Conservation (phyloP, 2,797 vertebrate species). For the Halcyon badia region DNA sequence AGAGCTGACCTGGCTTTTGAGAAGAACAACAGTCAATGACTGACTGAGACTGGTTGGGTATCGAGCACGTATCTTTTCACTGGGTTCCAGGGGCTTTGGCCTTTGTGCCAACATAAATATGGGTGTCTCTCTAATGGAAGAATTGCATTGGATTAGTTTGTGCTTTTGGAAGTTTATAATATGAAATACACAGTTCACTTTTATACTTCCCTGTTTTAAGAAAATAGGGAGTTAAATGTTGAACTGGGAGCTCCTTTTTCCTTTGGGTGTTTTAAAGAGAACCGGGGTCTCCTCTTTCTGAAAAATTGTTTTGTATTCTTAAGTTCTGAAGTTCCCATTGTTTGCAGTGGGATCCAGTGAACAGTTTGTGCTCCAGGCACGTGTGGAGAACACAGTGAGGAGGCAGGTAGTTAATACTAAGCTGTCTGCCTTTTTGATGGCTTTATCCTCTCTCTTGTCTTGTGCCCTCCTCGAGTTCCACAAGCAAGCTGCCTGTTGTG, state of each 20-base stretch:
- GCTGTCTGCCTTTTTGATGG: background rate
- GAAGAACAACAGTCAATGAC: background rate
- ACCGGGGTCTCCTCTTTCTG: background rate
- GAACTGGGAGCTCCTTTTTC: background rate
- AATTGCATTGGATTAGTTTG: conserved; percentile 2
- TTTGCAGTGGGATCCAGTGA: background rate
- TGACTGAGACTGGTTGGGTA: background rate
- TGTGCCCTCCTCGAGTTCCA: background rate
- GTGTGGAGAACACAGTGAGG: background rate
- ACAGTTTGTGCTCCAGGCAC: background rate
- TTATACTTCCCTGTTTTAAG: conserved; percentile 19
- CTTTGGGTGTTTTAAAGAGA: background rate
- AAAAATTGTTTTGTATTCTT: background rate
- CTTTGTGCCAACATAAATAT: conserved; percentile 42
- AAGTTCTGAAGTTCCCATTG: background rate
- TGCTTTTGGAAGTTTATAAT: conserved; percentile 5
- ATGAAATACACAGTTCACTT: background rate
- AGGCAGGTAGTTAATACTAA: background rate
- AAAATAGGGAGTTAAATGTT: conserved; percentile 36
- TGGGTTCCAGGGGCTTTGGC: conserved; percentile 38
- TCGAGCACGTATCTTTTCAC: conserved; percentile 2
- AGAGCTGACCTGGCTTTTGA: background rate
- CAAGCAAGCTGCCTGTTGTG: background rate
- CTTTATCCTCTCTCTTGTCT: background rate
- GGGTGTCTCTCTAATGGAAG: conserved; percentile 59